A percentile compares a stretch with the other conserved stretches of the same genome.
phyloP scores from a whole-genome alignment of 2,113 vertebrate species.

The Microtus pennsylvanicus region DNA sequence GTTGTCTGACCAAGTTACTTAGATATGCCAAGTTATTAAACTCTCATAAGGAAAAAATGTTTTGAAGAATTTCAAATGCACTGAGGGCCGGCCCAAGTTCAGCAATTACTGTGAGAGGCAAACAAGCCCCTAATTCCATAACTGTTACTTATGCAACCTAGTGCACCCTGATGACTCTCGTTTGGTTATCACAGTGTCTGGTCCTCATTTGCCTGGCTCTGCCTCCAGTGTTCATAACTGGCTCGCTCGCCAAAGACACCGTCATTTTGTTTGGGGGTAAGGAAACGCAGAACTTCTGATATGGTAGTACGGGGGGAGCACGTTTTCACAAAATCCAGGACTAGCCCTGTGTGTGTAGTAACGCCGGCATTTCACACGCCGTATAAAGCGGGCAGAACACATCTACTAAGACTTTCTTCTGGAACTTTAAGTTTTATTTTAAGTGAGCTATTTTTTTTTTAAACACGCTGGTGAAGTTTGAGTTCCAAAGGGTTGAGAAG shows the following conservation, averaged over 20 bases:
- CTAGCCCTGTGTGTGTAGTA: background rate
- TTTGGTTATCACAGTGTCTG: background rate
- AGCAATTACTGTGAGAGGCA: background rate
- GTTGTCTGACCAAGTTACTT: constrained; percentile 3
- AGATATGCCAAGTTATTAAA: background rate
- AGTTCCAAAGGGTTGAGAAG: background rate
- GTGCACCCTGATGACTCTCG: background rate
- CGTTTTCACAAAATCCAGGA: background rate
- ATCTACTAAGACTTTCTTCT: background rate
- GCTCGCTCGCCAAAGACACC: background rate
- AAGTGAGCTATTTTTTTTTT: constrained; percentile 6
- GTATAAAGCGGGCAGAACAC: background rate
- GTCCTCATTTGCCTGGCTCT: background rate
- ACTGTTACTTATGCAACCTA: background rate
- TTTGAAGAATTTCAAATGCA: background rate
- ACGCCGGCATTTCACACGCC: background rate
- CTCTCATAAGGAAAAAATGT: constrained; percentile 23
- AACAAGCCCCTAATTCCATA: background rate
- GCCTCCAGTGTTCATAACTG: background rate
- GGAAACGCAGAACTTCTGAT: constrained; percentile 25
- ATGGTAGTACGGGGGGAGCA: background rate
- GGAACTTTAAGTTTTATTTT: constrained; percentile 42
- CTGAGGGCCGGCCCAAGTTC: background rate
- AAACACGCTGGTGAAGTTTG: background rate
- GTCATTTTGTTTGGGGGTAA: background rate